phyloP scores from a whole-genome alignment of 2,888 invertebrate genomes.

The Tenodera sinensis region DNA sequence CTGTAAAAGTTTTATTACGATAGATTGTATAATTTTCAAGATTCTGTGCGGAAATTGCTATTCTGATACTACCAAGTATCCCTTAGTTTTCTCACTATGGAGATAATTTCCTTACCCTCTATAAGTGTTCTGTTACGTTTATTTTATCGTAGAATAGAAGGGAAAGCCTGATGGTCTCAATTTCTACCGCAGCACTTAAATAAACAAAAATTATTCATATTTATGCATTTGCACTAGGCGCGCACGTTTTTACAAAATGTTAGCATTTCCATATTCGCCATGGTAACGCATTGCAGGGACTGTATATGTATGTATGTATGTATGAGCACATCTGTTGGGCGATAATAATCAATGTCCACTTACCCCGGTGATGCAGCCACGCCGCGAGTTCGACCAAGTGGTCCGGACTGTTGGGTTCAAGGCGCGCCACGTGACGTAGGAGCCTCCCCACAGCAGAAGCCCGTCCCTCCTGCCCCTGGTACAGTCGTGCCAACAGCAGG shows the following conservation, averaged over 20 bases:
- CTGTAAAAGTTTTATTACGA: too few relatives aligned
- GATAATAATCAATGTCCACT: slow-evolving; percentile 31
- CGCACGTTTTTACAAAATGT: too few relatives aligned
- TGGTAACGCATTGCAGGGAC: not conserved
- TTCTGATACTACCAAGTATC: too few relatives aligned
- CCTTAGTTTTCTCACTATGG: too few relatives aligned
- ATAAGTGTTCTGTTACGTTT: too few relatives aligned
- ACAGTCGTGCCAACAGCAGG: slow-evolving; percentile 60
- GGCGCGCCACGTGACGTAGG: slow-evolving; percentile 58
- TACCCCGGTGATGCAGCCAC: slow-evolving; percentile 66
- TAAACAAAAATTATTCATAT: not conserved
- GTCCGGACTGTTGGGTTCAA: slow-evolving; percentile 66
- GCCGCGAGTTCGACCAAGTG: slow-evolving; percentile 67
- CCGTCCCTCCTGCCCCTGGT: slow-evolving; percentile 49
- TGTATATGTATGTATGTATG: not conserved
- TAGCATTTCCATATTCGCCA: not conserved
- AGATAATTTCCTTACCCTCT: too few relatives aligned
- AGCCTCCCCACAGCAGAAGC: slow-evolving; percentile 48
- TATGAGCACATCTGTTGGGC: not conserved
- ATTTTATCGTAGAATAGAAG: too few relatives aligned
- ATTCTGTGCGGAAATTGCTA: too few relatives aligned
- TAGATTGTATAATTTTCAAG: too few relatives aligned
- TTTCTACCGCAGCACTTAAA: too few relatives aligned
- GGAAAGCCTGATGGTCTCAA: too few relatives aligned
- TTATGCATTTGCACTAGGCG: not conserved